Percentiles rank a stretch among this genome's conserved stretches.
phyloP scores from a whole-genome alignment of 1,140 invertebrate genomes.

The Musca vetustissima region DNA sequence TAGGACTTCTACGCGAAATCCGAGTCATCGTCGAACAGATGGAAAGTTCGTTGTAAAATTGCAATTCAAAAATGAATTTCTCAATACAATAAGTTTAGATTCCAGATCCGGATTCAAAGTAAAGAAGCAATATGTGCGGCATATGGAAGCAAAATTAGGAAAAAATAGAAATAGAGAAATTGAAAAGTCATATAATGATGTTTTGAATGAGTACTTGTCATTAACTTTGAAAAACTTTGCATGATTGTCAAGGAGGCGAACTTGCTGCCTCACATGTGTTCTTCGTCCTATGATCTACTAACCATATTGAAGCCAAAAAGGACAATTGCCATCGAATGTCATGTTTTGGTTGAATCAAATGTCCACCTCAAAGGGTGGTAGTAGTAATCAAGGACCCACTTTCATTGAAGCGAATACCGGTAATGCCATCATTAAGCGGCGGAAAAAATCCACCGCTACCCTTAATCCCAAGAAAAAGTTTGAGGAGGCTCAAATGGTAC shows the following conservation, averaged over 20 bases:
- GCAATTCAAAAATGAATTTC: too few relatives aligned
- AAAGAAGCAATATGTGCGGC: too few relatives aligned
- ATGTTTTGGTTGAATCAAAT: conserved; percentile 89
- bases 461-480: conserved; percentile 98
- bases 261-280: conserved; percentile 92
- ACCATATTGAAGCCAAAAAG: conserved; percentile 82
- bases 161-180: too few relatives aligned
- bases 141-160: too few relatives aligned
- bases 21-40: too few relatives aligned
- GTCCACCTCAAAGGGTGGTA: conserved; percentile 62
- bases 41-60: too few relatives aligned
- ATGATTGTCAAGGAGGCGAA: conserved; percentile 99
- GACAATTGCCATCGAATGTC: conserved; percentile 82
- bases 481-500: conserved; percentile 97
- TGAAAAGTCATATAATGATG: too few relatives aligned
- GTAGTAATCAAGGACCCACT: conserved; percentile 29
- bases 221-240: conserved; percentile 98
- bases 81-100: too few relatives aligned
- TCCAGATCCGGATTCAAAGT: too few relatives aligned
- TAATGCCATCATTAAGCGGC: conserved; percentile 83
- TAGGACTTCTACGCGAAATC: too few relatives aligned
- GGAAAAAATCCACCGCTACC: conserved; percentile 87
- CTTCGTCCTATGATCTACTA: conserved; percentile 85
- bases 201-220: too few relatives aligned
- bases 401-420: conserved; percentile 57